Evolutionary conservation across 1,140 invertebrate species (phyloP).

Genomic region (Neodiprion fabricii): DNA sequence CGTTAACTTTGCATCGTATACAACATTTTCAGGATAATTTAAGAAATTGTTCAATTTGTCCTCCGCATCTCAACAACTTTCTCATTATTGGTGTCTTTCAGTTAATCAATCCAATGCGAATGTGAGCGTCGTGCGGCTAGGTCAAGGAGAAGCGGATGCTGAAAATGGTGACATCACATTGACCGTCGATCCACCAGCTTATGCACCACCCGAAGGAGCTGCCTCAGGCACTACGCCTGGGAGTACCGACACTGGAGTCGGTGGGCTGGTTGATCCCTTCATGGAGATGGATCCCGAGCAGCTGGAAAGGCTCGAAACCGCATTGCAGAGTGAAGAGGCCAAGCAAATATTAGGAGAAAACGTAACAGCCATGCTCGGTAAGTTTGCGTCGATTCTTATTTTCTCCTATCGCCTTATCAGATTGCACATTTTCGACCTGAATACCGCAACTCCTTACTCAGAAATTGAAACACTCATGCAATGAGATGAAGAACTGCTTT

Average conservation of each 20-base stretch:
- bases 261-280: conserved; percentile 60
- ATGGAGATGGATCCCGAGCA: conserved; percentile 67
- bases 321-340: conserved; percentile 66
- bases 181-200: conserved; percentile 53
- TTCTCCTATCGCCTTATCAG: not conserved
- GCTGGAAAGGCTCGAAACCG: conserved; percentile 64
- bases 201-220: conserved; percentile 28
- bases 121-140: conserved; percentile 61
- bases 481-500: no score
- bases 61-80: conserved; percentile 32
- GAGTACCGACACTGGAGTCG: conserved; percentile 32
- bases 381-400: conserved; percentile 25
- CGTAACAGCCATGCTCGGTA: conserved; percentile 63
- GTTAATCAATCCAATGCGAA: conserved; percentile 60
- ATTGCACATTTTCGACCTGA: no score
- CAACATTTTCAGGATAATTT: conserved; percentile 14
- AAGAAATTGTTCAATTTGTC: conserved; percentile 28
- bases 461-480: no score
- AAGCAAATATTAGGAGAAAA: conserved; percentile 67
- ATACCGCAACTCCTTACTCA: no score
- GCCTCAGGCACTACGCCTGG: conserved; percentile 20
- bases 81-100: conserved; percentile 38
- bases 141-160: conserved; percentile 46
- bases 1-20: conserved; percentile 8
- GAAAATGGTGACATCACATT: conserved; percentile 54